A percentile compares a stretch with the other conserved stretches of the same genome.
Evolutionary conservation across 2,888 invertebrate species (phyloP).

Genomic region (Spialia ferax): DNA sequence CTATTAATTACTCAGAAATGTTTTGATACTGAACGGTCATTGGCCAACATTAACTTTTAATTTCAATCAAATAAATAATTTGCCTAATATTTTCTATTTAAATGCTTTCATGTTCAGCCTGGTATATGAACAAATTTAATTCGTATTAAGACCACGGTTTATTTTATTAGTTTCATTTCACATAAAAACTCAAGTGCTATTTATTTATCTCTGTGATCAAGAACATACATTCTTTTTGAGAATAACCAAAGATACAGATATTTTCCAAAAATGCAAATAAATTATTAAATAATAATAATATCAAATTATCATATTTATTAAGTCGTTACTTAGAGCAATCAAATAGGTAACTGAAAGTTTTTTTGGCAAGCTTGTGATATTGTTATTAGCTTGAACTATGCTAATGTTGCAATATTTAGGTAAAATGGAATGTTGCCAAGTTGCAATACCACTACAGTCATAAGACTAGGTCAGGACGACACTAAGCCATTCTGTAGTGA

Average conservation of each 20-base stretch:
- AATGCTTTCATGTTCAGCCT: neutral
- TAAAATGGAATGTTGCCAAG: conserved; percentile 70
- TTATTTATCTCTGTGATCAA: no score
- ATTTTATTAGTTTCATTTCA: neutral
- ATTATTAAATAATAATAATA: neutral
- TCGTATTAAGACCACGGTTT: neutral
- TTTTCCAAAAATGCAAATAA: neutral
- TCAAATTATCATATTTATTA: neutral
- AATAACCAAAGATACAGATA: neutral
- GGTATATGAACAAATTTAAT: neutral
- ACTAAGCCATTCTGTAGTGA: conserved; percentile 50
- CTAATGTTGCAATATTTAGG: conserved; percentile 63
- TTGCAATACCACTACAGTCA: conserved; percentile 58
- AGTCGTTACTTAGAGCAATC: conserved; percentile 10
- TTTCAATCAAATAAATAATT: neutral
- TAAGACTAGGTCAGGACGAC: conserved; percentile 42
- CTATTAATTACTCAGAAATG: neutral
- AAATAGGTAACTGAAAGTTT: conserved; percentile 44
- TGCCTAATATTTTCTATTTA: neutral
- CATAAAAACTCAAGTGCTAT: neutral
- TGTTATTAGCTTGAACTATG: conserved; percentile 61
- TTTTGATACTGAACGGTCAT: neutral
- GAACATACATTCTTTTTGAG: no score
- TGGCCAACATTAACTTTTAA: neutral
- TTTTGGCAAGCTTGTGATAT: conserved; percentile 58